phyloP scores from a whole-genome alignment of 2,797 vertebrate species.

The Sarcoramphus papa region DNA sequence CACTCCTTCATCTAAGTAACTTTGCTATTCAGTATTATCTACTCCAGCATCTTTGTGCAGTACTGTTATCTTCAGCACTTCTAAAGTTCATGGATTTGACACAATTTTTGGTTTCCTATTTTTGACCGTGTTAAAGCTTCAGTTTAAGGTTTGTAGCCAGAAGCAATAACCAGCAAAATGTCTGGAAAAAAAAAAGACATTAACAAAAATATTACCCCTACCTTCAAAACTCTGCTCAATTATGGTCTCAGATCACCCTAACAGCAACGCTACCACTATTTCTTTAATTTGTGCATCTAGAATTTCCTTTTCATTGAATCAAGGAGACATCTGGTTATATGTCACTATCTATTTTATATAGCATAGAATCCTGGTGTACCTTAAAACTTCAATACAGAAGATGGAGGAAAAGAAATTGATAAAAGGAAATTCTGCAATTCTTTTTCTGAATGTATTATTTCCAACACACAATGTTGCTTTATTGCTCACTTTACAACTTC shows the following conservation, averaged over 20 bases:
- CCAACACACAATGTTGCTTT: background rate
- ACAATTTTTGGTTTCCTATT: background rate
- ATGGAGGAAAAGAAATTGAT: background rate
- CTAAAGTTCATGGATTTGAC: background rate
- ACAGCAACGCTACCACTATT: background rate
- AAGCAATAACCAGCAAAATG: background rate
- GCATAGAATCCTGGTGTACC: background rate
- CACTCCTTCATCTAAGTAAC: background rate
- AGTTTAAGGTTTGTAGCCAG: background rate
- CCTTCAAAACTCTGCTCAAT: background rate
- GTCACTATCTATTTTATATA: background rate
- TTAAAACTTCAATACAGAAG: background rate
- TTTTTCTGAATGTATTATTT: background rate
- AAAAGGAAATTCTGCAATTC: background rate
- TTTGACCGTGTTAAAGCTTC: background rate
- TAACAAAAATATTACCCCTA: background rate
- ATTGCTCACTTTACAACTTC: background rate
- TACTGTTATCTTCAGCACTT: background rate
- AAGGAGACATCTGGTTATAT: background rate
- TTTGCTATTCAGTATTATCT: background rate
- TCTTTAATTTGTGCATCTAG: background rate
- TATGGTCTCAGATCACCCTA: background rate
- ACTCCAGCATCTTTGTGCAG: too few relatives aligned
- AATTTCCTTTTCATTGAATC: background rate
- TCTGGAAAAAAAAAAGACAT: background rate